A percentile compares a stretch with the other conserved stretches of the same genome.
Conservation (phyloP, 2,113 vertebrate genomes). For the Illadopsis cleaveri region DNA sequence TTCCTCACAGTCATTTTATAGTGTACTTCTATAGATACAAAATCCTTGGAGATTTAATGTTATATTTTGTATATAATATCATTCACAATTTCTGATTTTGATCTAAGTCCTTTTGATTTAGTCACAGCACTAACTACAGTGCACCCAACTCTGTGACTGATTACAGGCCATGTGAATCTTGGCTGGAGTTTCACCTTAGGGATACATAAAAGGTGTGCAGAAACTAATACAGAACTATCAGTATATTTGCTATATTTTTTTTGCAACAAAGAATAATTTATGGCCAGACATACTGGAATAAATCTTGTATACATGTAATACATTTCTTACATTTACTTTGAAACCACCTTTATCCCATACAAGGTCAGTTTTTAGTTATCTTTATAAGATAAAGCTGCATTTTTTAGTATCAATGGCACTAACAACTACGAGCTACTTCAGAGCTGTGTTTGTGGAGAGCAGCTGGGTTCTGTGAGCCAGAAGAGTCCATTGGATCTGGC, state of each 20-base stretch:
- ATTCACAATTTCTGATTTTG: not conserved
- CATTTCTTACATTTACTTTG: not conserved
- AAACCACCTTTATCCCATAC: not conserved
- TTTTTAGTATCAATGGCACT: not conserved
- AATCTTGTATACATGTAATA: not conserved
- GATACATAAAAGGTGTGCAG: not conserved
- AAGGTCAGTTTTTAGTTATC: not conserved
- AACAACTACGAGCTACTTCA: not conserved
- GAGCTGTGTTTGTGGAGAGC: not conserved
- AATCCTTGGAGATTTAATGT: not conserved
- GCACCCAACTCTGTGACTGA: not conserved
- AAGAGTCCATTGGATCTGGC: not conserved
- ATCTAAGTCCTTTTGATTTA: not conserved
- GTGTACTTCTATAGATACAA: not conserved
- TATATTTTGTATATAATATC: not conserved
- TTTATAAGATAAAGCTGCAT: not conserved
- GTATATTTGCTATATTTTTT: not conserved
- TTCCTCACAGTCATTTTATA: not conserved
- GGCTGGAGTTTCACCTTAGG: not conserved
- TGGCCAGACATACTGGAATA: not conserved
- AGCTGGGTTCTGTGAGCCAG: not conserved
- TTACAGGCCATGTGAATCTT: not conserved
- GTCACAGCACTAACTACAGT: not conserved
- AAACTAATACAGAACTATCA: not conserved
- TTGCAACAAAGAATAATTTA: not conserved